Evolutionary conservation across 2,113 vertebrate species (phyloP).

Genomic region (Gasterosteus aculeatus): DNA sequence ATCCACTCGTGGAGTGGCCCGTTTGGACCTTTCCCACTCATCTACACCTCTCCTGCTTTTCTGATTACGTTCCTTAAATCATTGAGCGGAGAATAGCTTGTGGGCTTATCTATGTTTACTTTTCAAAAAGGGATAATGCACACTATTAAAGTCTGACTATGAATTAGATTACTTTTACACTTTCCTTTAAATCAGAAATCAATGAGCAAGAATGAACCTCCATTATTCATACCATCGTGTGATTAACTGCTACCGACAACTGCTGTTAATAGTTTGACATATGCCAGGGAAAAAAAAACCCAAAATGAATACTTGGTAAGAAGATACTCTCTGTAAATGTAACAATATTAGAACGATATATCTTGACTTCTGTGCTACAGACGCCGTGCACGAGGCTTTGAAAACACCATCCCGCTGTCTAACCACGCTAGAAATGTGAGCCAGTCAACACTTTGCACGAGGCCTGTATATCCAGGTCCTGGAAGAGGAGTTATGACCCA

Average conservation of each 20-base stretch:
- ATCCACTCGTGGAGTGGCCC: constrained; percentile 56
- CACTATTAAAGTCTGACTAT: neutral
- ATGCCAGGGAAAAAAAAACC: constrained; percentile 14
- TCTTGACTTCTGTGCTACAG: neutral
- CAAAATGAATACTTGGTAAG: constrained; percentile 1
- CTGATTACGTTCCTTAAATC: constrained; percentile 41
- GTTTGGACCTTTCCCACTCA: constrained; percentile 48
- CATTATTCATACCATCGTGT: neutral
- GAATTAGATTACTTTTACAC: constrained; percentile 4
- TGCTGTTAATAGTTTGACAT: constrained; percentile 21
- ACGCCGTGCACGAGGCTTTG: neutral
- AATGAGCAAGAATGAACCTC: neutral
- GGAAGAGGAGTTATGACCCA: constrained; percentile 42
- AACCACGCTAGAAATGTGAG: constrained; percentile 57
- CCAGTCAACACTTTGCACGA: constrained; percentile 20
- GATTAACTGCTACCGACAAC: constrained; percentile 25
- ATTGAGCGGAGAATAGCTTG: constrained; percentile 34
- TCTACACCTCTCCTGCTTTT: constrained; percentile 24
- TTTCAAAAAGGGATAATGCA: neutral
- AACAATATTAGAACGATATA: neutral
- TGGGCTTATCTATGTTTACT: neutral
- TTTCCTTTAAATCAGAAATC: neutral
- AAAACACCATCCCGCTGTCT: constrained; percentile 34
- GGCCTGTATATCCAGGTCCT: constrained; percentile 28
- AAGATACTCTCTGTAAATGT: neutral